Base-by-base conservation (phyloP, 2,888 invertebrate species). In the Sialis lutaria region DNA sequence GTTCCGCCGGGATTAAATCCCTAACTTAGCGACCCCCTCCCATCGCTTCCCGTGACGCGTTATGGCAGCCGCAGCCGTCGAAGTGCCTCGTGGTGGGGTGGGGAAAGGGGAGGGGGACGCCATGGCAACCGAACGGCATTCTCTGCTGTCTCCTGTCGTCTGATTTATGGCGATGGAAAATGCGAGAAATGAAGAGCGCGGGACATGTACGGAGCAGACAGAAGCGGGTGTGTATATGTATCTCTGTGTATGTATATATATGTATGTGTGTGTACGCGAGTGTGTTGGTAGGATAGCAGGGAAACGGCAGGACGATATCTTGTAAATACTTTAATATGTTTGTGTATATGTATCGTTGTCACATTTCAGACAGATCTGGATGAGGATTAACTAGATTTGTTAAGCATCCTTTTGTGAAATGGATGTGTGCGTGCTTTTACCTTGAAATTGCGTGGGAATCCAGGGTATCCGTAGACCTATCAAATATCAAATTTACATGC, bases 81-180 rank as follows among this genome's bases (percentile, higher is more conserved):
- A 53, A 47, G 37, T 37, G 45, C 32, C 44, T 44, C 49, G 47
- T 49, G 50, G 50, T 44, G 40, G 56, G 59, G 64, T 64, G 64
- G 64, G 64, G 35, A 35, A 35, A 9, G 66, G 65, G 66, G 65
- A 64, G 64, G 69, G 64, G 63, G 65, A 64, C 62, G 58, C 66
- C 65, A 65, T 65, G 61, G 65, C 65, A 66, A 66, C 66, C 53
- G 65, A 64, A 63, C 60, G 60, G 63, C 64, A 31, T 42, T 42
- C 22, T 31, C n/a, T 10, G 13, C 47, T 65, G 67, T 67, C 67
- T 67, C 65, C 65, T 67, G 67, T 67, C 65, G 60, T 64, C 64
- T 67, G 67, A 67, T 67, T 67, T 67, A 67, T 64, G 64, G 65
- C 64, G 63, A 65, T 66, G 64, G 65, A 66, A 66, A 67, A 67